These are phyloP conservation scores for Megaceryle maxima DNA, from an alignment of 2,113 vertebrate species.

Conservation along the genomic window DNA sequence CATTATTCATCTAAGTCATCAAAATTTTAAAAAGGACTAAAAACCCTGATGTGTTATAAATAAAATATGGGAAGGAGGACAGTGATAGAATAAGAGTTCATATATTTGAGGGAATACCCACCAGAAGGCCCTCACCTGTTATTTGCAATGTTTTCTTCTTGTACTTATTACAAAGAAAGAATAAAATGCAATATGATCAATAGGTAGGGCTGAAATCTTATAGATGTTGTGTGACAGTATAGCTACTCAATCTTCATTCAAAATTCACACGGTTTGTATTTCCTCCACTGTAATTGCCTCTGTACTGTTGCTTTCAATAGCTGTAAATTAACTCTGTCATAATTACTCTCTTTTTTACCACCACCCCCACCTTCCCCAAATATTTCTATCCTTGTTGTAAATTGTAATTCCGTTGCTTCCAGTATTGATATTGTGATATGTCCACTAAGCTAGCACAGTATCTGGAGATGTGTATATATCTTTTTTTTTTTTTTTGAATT, in stretches of 20 bases:
- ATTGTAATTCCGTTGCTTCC: background rate
- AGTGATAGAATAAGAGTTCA: conserved; percentile 58
- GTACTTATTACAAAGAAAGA: background rate
- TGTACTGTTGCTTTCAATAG: conserved; percentile 8
- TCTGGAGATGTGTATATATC: background rate
- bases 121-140: conserved; percentile 4
- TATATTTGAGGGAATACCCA: conserved; percentile 35
- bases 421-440: background rate
- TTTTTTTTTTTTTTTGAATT: background rate
- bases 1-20: conserved; percentile 71
- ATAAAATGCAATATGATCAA: background rate
- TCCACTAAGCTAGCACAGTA: background rate
- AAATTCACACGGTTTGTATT: conserved; percentile 41
- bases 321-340: conserved; percentile 48
- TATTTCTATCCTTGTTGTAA: conserved; percentile 21
- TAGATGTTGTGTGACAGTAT: background rate
- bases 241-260: conserved; percentile 11
- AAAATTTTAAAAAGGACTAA: conserved; percentile 72
- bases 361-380: background rate
- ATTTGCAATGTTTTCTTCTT: conserved; percentile 9
- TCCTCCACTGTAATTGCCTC: conserved; percentile 22
- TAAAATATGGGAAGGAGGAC: conserved; percentile 64
- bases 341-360: background rate
- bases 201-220: conserved; percentile 15
- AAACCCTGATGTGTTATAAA: conserved; percentile 61